Conservation (phyloP, 2,888 invertebrate species). For the Plebejus melissa region DNA sequence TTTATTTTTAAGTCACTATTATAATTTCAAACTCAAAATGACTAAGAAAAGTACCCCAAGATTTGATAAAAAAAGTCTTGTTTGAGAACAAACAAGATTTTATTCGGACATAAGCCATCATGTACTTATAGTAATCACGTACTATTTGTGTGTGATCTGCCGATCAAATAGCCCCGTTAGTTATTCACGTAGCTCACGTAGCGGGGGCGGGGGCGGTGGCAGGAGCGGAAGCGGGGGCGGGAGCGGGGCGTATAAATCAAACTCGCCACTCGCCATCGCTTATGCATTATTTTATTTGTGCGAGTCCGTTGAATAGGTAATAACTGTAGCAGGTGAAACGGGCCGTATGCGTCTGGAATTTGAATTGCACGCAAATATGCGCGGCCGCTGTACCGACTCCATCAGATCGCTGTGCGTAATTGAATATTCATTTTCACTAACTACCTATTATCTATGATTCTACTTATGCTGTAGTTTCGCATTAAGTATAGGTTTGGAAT, state of each 20-base stretch:
- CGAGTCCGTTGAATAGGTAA: slow-evolving; percentile 77
- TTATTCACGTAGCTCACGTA: slow-evolving; percentile 70
- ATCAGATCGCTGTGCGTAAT: slow-evolving; percentile 3
- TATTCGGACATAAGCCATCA: not conserved
- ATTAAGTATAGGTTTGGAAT: not conserved
- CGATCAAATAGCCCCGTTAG: slow-evolving; percentile 69
- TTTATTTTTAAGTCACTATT: no score
- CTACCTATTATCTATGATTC: slow-evolving; percentile 1
- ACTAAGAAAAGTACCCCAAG: no score
- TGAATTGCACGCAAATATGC: slow-evolving; percentile 65
- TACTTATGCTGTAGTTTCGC: not conserved
- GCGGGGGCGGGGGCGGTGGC: slow-evolving; percentile 59
- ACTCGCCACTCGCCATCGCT: slow-evolving; percentile 77
- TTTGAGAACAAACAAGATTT: not conserved
- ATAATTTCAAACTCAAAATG: no score
- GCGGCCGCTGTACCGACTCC: slow-evolving; percentile 27
- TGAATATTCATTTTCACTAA: slow-evolving; percentile 9
- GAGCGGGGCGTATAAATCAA: slow-evolving; percentile 71
- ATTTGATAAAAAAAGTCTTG: no score
- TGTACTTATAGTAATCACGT: slow-evolving; percentile 8
- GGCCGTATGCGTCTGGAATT: slow-evolving; percentile 65
- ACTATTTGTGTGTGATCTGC: slow-evolving; percentile 38
- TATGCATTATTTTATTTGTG: slow-evolving; percentile 80
- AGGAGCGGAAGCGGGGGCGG: slow-evolving; percentile 58
- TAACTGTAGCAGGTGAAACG: slow-evolving; percentile 76